Base-by-base conservation (phyloP, 2,888 invertebrate genomes). In the Caenorhabditis uteleia region DNA sequence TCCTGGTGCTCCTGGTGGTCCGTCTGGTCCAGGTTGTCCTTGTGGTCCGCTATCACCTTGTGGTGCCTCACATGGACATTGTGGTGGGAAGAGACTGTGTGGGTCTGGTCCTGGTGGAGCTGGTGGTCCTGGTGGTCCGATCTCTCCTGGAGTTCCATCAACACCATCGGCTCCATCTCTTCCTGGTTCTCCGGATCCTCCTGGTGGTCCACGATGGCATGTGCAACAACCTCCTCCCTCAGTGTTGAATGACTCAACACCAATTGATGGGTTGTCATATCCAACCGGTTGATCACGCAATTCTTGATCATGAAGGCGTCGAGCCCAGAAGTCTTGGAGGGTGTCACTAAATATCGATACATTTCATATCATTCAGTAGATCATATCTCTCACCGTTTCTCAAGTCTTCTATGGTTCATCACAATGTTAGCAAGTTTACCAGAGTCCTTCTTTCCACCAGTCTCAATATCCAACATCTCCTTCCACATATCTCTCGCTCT, bases 401-500 rank as follows among this genome's bases (percentile, higher is more conserved):
- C 71, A 36, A 71, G 59, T 53, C 69, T 50, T 54, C 73, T 60
- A 38, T 78, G 78, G 36, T 75, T 71, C 51, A 78, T 64, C 20
- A 82, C 70, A 44, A 81, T 74, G 43, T 79, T 68, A 6, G 82
- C 81, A 23, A 81, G 64, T 34, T 78, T 69, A 20, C 62, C 75
- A 14, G 79, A 45, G 54, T 79, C 78, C 45, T 71, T 71, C 65
- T 70, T 69, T 34, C 77, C 77, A 33, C 79, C 77, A 21, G 77
- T 77, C 39, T 75, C 70, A 48, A 82, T 80, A 47, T 82, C 82
- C 46, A 83, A 67, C 81, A 82, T 80, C 56, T 82, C 82, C 45
- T 76, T 75, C 80, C 82, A 82, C 78, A 82, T 82, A 58, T 82
- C 82, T 40, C 82, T 75, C 12, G 82, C 75, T 29, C 82, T 72